These are phyloP conservation scores for Crocuta crocuta DNA, from an alignment of 2,113 vertebrate species.

Conservation along the genomic window DNA sequence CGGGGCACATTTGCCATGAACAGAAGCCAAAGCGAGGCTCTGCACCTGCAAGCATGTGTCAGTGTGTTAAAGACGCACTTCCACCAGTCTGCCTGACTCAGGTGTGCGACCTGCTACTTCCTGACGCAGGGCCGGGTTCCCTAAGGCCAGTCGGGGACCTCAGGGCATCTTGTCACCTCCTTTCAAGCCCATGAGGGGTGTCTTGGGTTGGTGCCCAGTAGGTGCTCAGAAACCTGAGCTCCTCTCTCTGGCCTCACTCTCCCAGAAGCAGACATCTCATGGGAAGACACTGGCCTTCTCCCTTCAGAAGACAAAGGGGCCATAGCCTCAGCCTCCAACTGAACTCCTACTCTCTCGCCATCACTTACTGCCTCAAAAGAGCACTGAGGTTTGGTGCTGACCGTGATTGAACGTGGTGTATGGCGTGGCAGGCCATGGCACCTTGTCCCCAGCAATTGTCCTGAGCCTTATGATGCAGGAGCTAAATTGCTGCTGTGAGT, in stretches of 20 bases:
- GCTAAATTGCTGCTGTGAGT: neutral
- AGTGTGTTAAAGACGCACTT: accelerated
- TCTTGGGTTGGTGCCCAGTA: neutral
- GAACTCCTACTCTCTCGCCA: neutral
- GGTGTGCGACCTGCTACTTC: accelerated
- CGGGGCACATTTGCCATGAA: neutral
- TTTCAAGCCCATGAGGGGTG: neutral
- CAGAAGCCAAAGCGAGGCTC: neutral
- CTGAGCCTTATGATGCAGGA: neutral
- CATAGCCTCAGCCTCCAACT: neutral
- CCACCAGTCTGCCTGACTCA: neutral
- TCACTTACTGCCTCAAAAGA: neutral
- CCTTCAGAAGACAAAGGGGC: neutral
- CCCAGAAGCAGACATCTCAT: neutral
- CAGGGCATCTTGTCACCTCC: neutral
- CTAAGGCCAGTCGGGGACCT: neutral
- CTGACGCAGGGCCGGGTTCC: neutral
- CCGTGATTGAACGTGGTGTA: neutral
- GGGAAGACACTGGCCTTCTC: neutral
- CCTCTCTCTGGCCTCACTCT: accelerated
- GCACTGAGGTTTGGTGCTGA: neutral
- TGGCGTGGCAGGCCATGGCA: neutral
- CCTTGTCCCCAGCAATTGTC: neutral
- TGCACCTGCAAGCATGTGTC: neutral
- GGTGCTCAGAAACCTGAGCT: neutral